Evolutionary conservation across 1,140 invertebrate genomes (phyloP), one percentile per base, ranked within the genome.

Genomic region (Aphelenchoides besseyi): DNA sequence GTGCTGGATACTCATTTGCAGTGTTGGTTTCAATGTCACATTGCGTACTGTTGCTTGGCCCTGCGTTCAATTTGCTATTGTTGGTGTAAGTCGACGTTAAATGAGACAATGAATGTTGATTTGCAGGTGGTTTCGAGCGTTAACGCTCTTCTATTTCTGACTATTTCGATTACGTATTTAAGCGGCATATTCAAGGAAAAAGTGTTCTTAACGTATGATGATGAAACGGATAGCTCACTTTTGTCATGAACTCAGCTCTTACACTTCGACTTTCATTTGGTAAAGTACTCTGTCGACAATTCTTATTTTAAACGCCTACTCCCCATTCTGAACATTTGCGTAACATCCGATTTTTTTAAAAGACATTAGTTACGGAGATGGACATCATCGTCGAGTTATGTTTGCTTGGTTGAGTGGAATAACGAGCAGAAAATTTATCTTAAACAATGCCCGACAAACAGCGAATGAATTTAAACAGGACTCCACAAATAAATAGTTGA

Each of bases 1-100:
- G n/a, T 74, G 77, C 35, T 79, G 77, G 76, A 79, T 79, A 74
- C 33, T 79, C 32, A 75, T 79, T 16, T 79, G 77, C 53, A 78
- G 77, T 23, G 79, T 80, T 37, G 74, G 70, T 23, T 74, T 70
- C n/a, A 80, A 53, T 26, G 71, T 79, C n/a, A 55, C 78, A 1
- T 77, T 78, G 28, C 28, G 69, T 26, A 79, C 78, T 69, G 78
- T 78, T 52, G 79, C 53, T 52, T 80, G 53, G 77, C 77, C 53
- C 78, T 75, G 23, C 53, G 80, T 48, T 69, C 23, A 12, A 23
- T 48, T n/a, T n/a, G n/a, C n/a, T n/a, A n/a, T n/a, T n/a, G n/a
- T n/a, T n/a, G n/a, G n/a, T n/a, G n/a, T n/a, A n/a, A n/a, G n/a
- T n/a, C n/a, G n/a, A n/a, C n/a, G n/a, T n/a, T n/a, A n/a, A n/a